phyloP scores from a whole-genome alignment of 2,113 vertebrate species.

The Podocnemis expansa region DNA sequence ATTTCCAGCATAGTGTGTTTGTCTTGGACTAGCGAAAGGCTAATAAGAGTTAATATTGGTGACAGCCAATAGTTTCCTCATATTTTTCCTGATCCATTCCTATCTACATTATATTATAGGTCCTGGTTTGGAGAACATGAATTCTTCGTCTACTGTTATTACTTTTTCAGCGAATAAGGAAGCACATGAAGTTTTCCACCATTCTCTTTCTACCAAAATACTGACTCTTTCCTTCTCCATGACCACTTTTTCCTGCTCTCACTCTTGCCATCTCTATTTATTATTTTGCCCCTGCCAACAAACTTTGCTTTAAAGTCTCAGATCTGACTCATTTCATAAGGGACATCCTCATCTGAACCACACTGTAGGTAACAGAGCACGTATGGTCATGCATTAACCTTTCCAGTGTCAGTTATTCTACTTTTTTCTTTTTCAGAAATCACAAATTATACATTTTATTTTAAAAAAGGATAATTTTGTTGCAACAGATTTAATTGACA shows the following conservation, averaged over 20 bases:
- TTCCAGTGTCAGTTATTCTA: neutral
- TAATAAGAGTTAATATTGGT: neutral
- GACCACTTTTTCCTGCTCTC: neutral
- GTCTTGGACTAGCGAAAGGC: neutral
- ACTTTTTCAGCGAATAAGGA: fast-evolving
- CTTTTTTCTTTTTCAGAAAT: neutral
- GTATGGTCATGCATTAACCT: neutral
- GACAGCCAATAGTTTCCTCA: too few relatives aligned
- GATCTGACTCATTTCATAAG: neutral
- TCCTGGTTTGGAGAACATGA: too few relatives aligned
- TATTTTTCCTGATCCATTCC: too few relatives aligned
- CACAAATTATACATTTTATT: neutral
- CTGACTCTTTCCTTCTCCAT: neutral
- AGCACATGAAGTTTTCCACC: neutral
- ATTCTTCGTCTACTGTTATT: neutral
- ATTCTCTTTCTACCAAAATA: neutral
- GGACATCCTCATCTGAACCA: neutral
- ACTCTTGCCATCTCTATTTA: neutral
- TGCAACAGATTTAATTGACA: neutral
- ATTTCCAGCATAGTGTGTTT: neutral
- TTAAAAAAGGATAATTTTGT: neutral
- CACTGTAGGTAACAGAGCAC: neutral
- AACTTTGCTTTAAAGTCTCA: neutral
- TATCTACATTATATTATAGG: too few relatives aligned
- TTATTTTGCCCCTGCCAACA: neutral